Conservation (phyloP, 2,888 invertebrate genomes). For the Mesorhabditis belari region DNA sequence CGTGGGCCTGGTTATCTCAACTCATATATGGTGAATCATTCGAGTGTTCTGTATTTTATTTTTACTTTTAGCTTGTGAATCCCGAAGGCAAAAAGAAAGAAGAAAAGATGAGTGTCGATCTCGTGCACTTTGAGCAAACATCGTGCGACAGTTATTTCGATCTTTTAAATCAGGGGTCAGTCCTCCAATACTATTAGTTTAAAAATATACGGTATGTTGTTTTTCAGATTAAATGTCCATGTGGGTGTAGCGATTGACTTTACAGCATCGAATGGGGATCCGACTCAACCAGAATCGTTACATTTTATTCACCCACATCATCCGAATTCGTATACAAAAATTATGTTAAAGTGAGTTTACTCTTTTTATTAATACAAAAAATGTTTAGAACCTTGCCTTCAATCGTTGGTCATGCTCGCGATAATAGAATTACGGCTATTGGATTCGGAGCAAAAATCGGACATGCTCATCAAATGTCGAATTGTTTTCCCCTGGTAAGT, state of each 20-base stretch:
- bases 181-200: background rate
- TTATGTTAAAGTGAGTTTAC: conserved; percentile 46
- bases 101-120: conserved; percentile 28
- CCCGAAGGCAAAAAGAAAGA: conserved; percentile 22
- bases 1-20: conserved; percentile 27
- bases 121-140: conserved; percentile 20
- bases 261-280: conserved; percentile 59
- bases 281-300: conserved; percentile 51
- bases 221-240: conserved; percentile 55
- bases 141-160: conserved; percentile 29
- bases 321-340: conserved; percentile 57
- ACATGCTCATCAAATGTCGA: conserved; percentile 9
- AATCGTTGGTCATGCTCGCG: conserved; percentile 49
- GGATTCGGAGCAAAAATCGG: conserved; percentile 60
- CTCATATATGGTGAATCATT: conserved; percentile 32
- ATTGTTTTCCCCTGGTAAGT: conserved; percentile 51
- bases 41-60: background rate
- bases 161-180: conserved; percentile 26
- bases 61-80: conserved; percentile 22
- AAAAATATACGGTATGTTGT: background rate
- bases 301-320: conserved; percentile 56
- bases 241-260: conserved; percentile 58
- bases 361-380: background rate
- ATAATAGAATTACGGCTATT: conserved; percentile 59
- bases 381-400: background rate